Base-by-base conservation (phyloP, 2,888 invertebrate genomes). In the Bombylius discolor region DNA sequence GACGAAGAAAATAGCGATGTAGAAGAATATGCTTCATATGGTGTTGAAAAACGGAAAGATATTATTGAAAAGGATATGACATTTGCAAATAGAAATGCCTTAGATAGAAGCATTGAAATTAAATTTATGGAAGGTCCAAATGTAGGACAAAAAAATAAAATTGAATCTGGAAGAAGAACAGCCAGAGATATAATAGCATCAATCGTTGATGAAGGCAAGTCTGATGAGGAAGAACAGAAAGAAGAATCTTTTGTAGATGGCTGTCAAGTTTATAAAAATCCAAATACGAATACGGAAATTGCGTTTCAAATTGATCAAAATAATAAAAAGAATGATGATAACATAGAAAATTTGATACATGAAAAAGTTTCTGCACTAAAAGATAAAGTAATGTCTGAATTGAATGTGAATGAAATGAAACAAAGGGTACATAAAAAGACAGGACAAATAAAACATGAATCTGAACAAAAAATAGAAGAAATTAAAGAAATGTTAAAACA, bases 211-310 rank as follows among this genome's bases (percentile, higher is more conserved):
- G 48, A 48, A 23, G 69, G 66, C 23, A 68, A 66, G 55, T 64
- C 66, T 56, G 67, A 65, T 34, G 62, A 59, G 12, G 60, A 59
- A 4, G 46, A 51, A 13, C 49, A 45, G 9, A 58, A 59, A 46
- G 58, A 65, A 52, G 65, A 65, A 53, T 59, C 67, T 56, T 68
- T 68, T 58, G 66, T 70, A 44, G 72, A 73, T 61, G 68, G 67
- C 50, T 73, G 73, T 53, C 67, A 71, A 62, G 70, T 74, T 36
- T 73, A 70, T 61, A 68, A 68, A 64, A 74, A 74, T 68, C 71
- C 71, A 53, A 73, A 71, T 58, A 58, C 57, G 32, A 73, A 71
- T 58, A 58, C 57, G 32, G 59, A 63, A 52, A 42, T 56, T 42
- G 46, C 56, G 47, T 57, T 58, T 34, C 51, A 57, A 44, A 44